These are phyloP conservation scores for Psylliodes chrysocephalus DNA, from an alignment of 2,888 invertebrate genomes.

Conservation along the genomic window DNA sequence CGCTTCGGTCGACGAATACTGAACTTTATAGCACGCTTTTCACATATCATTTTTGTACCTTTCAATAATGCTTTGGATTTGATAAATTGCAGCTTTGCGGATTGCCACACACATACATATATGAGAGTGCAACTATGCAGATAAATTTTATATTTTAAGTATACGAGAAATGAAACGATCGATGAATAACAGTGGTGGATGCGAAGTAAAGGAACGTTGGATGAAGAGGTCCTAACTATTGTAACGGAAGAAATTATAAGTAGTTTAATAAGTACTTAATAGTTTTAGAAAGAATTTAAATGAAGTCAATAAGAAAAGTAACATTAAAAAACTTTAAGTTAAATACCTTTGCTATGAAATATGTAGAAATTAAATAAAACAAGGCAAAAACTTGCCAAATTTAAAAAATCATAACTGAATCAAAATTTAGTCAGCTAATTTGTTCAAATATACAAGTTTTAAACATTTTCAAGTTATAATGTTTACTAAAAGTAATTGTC, in stretches of 20 bases:
- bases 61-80: slow-evolving; percentile 37
- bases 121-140: slow-evolving; percentile 24
- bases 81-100: slow-evolving; percentile 38
- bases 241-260: no score
- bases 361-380: no score
- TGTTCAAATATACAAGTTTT: no score
- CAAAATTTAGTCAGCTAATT: no score
- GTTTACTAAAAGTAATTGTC: no score
- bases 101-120: slow-evolving; percentile 25
- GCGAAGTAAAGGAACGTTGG: no score
- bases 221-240: no score
- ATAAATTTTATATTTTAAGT: slow-evolving; percentile 15
- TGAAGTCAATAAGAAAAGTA: neutral
- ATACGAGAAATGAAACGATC: neutral
- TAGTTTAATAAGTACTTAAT: neutral
- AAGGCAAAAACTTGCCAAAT: no score
- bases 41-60: slow-evolving; percentile 33
- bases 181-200: neutral
- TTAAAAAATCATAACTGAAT: no score
- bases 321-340: neutral
- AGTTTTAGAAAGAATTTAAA: no score
- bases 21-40: slow-evolving; percentile 33
- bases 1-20: slow-evolving; percentile 6
- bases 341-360: no score
- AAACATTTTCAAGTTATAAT: no score